phyloP scores from a whole-genome alignment of 2,797 vertebrate species.

The Anabas testudineus region DNA sequence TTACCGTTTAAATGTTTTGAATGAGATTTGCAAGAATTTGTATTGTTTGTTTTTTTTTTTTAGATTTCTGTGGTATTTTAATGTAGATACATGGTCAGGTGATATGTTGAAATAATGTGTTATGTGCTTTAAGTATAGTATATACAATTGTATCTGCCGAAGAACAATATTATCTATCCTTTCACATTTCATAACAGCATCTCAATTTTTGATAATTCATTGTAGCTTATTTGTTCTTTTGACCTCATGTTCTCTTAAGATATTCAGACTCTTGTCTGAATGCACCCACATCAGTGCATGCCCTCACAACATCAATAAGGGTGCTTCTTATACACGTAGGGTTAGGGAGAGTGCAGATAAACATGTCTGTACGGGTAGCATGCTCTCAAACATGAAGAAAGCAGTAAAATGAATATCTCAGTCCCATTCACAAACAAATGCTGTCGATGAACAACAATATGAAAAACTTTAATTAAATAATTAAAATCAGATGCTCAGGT shows the following conservation, averaged over 20 bases:
- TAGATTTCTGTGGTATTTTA: not conserved
- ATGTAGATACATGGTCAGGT: not conserved
- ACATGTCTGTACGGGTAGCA: constrained; percentile 52
- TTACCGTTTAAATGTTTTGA: not conserved
- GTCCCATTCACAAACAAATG: constrained; percentile 12
- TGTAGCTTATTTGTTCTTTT: constrained; percentile 30
- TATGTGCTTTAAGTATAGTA: not conserved
- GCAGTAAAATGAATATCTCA: constrained; percentile 3
- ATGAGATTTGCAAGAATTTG: not conserved
- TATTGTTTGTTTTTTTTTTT: not conserved
- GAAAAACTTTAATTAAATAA: no score
- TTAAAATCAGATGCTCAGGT: no score
- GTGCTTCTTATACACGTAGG: constrained; percentile 66
- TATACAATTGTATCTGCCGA: not conserved
- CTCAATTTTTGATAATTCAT: constrained; percentile 28
- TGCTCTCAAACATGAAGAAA: constrained; percentile 45
- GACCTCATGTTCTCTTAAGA: constrained; percentile 45
- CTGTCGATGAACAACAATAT: not conserved
- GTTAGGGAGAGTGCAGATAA: constrained; percentile 58
- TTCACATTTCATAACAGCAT: constrained; percentile 3
- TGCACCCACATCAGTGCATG: constrained; percentile 51
- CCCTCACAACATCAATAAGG: constrained; percentile 70
- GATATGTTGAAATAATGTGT: constrained; percentile 1
- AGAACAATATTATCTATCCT: not conserved
- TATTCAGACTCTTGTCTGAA: constrained; percentile 51